A percentile compares a stretch with the other conserved stretches of the same genome.
Conservation (phyloP, 2,888 invertebrate species). For the Sericinus montela region DNA sequence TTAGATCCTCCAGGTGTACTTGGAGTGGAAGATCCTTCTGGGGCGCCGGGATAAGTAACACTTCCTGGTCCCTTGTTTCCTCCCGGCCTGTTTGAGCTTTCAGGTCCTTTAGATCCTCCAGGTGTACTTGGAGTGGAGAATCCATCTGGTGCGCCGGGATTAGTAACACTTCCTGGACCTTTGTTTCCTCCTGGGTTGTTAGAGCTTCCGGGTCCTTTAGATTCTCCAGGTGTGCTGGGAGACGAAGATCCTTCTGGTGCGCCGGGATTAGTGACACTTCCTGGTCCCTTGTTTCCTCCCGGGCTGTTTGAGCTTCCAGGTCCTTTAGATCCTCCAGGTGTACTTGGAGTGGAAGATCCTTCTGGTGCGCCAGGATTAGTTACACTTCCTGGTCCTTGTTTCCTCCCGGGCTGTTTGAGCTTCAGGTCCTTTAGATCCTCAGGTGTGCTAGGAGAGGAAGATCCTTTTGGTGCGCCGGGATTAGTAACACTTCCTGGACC, state of each 20-base stretch:
- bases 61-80: no score
- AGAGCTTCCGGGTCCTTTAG: neutral
- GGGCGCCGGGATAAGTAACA: no score
- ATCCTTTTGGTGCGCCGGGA: neutral
- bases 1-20: neutral
- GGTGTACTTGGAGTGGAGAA: neutral
- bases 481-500: no score
- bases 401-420: neutral
- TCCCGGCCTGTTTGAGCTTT: no score
- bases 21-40: no score
- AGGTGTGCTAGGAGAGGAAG: neutral
- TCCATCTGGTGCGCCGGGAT: neutral
- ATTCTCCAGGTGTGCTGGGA: neutral
- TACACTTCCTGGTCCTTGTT: neutral
- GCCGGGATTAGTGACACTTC: no score
- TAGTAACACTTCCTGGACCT: no score
- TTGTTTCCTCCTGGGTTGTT: neutral
- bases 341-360: neutral
- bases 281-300: no score
- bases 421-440: neutral
- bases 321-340: neutral
- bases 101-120: neutral
- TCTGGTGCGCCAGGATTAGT: no score
- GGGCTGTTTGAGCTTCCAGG: neutral
- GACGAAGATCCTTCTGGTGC: neutral